phyloP scores from a whole-genome alignment of 92 coral and sea anemone genomes.

The Blastomussa wellsi region DNA sequence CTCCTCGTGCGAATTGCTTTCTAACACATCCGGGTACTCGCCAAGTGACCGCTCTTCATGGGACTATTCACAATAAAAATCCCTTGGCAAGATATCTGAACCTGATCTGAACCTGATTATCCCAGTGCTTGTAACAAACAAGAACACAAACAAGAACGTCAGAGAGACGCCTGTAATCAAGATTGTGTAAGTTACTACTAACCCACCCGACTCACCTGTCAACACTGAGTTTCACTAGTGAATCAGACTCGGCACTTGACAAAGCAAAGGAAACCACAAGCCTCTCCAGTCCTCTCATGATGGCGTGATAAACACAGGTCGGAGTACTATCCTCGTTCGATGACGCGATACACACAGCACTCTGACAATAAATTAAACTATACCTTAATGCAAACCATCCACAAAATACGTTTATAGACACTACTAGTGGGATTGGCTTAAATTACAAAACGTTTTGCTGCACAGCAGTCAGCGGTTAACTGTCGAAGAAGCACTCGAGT shows the following conservation, averaged over 20 bases:
- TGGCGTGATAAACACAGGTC: slow-evolving; percentile 86
- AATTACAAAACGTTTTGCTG: neutral
- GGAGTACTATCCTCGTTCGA: slow-evolving; percentile 96
- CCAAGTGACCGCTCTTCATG: too few species aligned
- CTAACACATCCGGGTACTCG: too few species aligned
- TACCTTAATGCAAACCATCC: neutral
- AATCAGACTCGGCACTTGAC: slow-evolving; percentile 88
- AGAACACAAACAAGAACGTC: neutral
- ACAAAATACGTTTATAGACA: neutral
- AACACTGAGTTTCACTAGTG: slow-evolving; percentile 91
- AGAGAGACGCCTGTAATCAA: neutral
- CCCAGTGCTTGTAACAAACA: too few species aligned
- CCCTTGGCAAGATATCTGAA: too few species aligned
- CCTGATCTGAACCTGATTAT: neutral
- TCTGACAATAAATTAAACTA: slow-evolving; percentile 48
- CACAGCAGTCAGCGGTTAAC: neutral
- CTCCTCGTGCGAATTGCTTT: too few species aligned
- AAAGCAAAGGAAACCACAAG: slow-evolving; percentile 97
- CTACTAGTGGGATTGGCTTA: too few species aligned
- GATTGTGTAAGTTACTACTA: neutral
- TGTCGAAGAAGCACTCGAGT: neutral
- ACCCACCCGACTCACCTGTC: slow-evolving; percentile 76
- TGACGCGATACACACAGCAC: slow-evolving; percentile 87
- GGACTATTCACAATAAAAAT: too few species aligned
- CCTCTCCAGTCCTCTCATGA: slow-evolving; percentile 95